Percentiles rank a stretch among this genome's conserved stretches.
Conservation (phyloP, 2,113 vertebrate genomes). For the Barbus barbus region DNA sequence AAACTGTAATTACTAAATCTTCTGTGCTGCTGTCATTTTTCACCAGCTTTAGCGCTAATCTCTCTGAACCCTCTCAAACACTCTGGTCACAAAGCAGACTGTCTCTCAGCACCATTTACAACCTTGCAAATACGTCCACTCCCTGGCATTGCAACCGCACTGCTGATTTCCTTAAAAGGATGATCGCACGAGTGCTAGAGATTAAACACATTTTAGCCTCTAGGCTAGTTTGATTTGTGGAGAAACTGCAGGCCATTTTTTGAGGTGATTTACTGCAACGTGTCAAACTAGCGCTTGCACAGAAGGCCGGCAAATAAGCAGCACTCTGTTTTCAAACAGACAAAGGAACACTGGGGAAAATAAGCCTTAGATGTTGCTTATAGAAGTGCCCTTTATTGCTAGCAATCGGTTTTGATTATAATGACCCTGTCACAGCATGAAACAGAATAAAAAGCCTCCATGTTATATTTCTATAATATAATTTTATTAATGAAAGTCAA, state of each 20-base stretch:
- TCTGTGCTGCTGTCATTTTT: constrained; percentile 48
- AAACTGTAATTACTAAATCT: constrained; percentile 61
- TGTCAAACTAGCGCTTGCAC: neutral
- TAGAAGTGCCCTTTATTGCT: neutral
- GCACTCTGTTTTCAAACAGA: neutral
- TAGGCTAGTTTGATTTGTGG: constrained; percentile 32
- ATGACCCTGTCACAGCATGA: neutral
- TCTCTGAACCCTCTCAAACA: constrained; percentile 24
- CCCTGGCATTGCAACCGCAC: constrained; percentile 58
- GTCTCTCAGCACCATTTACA: constrained; percentile 51
- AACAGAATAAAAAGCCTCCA: neutral
- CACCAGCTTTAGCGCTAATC: constrained; percentile 49
- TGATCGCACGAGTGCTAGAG: constrained; percentile 35
- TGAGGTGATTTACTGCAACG: neutral
- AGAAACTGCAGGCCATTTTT: constrained; percentile 28
- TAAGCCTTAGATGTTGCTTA: neutral
- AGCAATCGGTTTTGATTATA: neutral
- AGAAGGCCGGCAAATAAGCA: constrained; percentile 1
- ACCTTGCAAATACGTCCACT: constrained; percentile 56
- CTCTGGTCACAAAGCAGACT: constrained; percentile 29
- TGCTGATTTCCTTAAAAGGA: constrained; percentile 47
- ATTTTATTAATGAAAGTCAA: neutral
- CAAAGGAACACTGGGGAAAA: neutral
- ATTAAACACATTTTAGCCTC: constrained; percentile 38
- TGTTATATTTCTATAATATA: neutral